Base-by-base conservation (phyloP, 2,797 vertebrate species). In the Cheirogaleus major region DNA sequence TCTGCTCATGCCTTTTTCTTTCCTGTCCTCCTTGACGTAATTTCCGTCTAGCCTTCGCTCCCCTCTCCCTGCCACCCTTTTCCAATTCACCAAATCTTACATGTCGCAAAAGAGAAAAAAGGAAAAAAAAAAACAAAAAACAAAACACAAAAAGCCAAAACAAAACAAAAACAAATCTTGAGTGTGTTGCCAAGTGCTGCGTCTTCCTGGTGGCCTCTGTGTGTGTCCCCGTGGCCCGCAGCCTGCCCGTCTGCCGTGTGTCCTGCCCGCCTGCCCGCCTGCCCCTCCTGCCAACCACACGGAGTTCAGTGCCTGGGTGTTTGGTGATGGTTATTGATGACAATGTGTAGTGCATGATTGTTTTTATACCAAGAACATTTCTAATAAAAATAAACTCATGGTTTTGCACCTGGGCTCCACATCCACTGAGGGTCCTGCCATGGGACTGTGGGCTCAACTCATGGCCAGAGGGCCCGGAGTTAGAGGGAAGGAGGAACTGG, bases 231-330 rank as follows among this genome's bases (percentile, higher is more conserved):
- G 52, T 72, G 96, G 97, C 96, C 93, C 65, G 63, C 99, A 99
- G 99, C 97, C 86, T 98, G 99, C 99, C 99, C 98, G 99, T 99
- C 99, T 99, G 99, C 99, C 98, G 98, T 98, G 99, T 99, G 99
- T 99, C 99, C 98, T 97, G 99, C 99, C 99, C 99, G 98, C 96
- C 96, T 95, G 96, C 96, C 96, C 75, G 70, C 96, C 93, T 81
- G 88, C 91, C 95, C 93, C 83, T 92, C 93, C 94, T 85, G 95
- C 97, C 10, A 41, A 96, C 75, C 97, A 98, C 99, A 97, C 98
- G 91, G 99, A 99, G 99, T 99, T 99, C 99, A 99, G 99, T 99
- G 99, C 99, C 99, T 99, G 99, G 99, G 99, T 99, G 99, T 99
- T 99, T 99, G 97, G 96, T 97, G 97, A 99, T 99, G 99, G 99